A percentile compares a stretch with the other conserved stretches of the same genome.
Evolutionary conservation across 2,113 vertebrate genomes (phyloP).

Genomic region (Myocastor coypus): DNA sequence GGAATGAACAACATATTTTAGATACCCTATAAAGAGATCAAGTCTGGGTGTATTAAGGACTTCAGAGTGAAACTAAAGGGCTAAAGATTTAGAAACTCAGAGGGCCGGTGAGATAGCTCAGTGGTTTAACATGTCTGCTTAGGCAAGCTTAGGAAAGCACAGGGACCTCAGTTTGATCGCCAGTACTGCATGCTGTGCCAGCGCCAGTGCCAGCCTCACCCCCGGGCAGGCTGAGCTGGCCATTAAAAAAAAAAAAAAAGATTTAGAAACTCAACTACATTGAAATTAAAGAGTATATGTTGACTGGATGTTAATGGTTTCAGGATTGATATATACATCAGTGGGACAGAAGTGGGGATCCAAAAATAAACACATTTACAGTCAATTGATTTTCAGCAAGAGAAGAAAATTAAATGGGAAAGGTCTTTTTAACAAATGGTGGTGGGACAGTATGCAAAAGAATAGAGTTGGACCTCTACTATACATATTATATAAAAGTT

Average conservation of each 20-base stretch:
- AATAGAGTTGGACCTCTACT: neutral
- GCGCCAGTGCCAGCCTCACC: too few relatives aligned
- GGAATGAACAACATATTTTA: neutral
- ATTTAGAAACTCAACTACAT: neutral
- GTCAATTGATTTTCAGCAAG: neutral
- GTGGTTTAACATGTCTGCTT: too few relatives aligned
- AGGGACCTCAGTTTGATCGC: too few relatives aligned
- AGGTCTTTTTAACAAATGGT: neutral
- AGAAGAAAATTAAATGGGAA: neutral
- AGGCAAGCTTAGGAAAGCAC: too few relatives aligned
- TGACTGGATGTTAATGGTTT: neutral
- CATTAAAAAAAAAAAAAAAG: too few relatives aligned
- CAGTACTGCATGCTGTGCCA: too few relatives aligned
- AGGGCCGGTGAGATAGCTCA: too few relatives aligned
- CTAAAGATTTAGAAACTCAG: slow-evolving; percentile 1
- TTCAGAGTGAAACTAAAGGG: neutral
- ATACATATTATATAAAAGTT: neutral
- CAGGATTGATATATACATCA: neutral
- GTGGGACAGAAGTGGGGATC: neutral
- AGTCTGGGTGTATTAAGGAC: neutral
- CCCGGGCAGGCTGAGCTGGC: too few relatives aligned
- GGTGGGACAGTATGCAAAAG: neutral
- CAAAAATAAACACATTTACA: neutral
- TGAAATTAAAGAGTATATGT: neutral
- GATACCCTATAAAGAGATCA: neutral